Percentiles rank a stretch among this genome's conserved stretches.
Evolutionary conservation across 2,113 vertebrate genomes (phyloP).

Genomic region (Paralichthys olivaceus): DNA sequence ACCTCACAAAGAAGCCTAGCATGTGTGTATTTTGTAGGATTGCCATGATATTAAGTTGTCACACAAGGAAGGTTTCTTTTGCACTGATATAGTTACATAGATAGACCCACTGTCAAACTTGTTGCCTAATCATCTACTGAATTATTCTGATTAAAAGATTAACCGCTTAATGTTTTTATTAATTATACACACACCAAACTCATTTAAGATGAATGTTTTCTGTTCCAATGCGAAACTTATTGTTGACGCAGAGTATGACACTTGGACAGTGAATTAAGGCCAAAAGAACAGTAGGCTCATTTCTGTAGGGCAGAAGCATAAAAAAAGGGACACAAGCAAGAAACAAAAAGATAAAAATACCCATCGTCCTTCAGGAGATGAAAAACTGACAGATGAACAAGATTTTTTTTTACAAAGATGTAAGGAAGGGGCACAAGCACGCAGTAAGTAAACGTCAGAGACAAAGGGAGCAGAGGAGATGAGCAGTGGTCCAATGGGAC

Average conservation of each 20-base stretch:
- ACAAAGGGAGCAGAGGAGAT: conserved; percentile 41
- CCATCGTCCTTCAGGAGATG: conserved; percentile 64
- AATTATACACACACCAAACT: no score
- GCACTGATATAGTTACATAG: no score
- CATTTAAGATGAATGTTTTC: no score
- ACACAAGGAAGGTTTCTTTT: no score
- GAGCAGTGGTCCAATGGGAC: conserved; percentile 53
- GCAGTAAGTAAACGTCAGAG: conserved; percentile 73
- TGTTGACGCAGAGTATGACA: not conserved
- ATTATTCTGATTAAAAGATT: no score
- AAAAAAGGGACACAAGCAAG: conserved; percentile 36
- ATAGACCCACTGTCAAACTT: no score
- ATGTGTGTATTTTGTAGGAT: not conserved
- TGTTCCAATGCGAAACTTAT: not conserved
- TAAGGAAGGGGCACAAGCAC: conserved; percentile 60
- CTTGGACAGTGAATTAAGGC: not conserved
- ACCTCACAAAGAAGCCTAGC: not conserved
- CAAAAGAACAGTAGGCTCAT: conserved; percentile 15
- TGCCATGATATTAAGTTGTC: no score
- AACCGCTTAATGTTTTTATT: no score
- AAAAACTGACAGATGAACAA: conserved; percentile 75
- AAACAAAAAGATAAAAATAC: conserved; percentile 63
- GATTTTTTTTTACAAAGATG: conserved; percentile 65
- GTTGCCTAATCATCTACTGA: no score
- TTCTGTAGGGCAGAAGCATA: conserved; percentile 19